phyloP scores from a whole-genome alignment of 1,140 invertebrate species.

The Drosophila aff. region DNA sequence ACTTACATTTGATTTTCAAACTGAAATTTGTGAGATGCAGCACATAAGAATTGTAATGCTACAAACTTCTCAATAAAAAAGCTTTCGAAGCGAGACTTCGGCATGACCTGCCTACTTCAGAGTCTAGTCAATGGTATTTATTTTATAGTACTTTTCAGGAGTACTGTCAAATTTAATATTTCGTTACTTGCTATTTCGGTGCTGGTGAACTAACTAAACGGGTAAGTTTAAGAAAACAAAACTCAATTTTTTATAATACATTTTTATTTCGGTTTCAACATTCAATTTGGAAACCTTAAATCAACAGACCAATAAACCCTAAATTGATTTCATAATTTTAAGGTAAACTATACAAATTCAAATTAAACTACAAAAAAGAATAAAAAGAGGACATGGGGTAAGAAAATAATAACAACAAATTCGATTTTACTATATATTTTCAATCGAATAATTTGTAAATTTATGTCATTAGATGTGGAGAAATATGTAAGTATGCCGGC shows the following conservation, averaged over 20 bases:
- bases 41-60: slow-evolving; percentile 14
- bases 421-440: not conserved
- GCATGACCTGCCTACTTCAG: slow-evolving; percentile 24
- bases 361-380: too few species aligned
- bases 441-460: not conserved
- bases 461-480: too few species aligned
- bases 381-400: too few species aligned
- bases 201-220: not conserved
- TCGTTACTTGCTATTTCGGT: not conserved
- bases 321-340: too few species aligned
- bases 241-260: too few species aligned
- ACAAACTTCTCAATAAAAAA: slow-evolving; percentile 48
- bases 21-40: slow-evolving; percentile 27
- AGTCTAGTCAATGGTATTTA: not conserved
- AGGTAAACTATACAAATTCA: too few species aligned
- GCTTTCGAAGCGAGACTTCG: slow-evolving; percentile 56
- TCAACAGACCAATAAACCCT: too few species aligned
- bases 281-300: too few species aligned
- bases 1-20: slow-evolving; percentile 37
- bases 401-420: too few species aligned
- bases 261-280: too few species aligned
- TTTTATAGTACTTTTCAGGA: not conserved
- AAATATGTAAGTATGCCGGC: not conserved
- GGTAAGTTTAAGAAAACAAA: slow-evolving; percentile 1
- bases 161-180: not conserved